Evolutionary conservation across 2,113 vertebrate genomes (phyloP), one percentile per base, ranked within the genome.

Genomic region (Chaetodon trifascialis): DNA sequence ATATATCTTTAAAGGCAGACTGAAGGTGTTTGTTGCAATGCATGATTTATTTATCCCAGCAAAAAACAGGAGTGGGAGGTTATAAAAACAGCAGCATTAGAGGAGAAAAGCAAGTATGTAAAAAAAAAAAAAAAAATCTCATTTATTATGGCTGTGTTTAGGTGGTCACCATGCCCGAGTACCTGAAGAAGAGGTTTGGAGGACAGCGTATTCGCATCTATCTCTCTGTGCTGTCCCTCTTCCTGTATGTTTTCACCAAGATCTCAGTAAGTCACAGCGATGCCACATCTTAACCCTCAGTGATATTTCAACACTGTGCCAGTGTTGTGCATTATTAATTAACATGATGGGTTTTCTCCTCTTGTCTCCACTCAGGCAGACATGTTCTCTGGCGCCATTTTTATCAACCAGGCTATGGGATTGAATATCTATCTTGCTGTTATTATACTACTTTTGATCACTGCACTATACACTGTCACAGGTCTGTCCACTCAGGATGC

Each of bases 131-230:
- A 11, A 19, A 34, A 71, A 60, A 11, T 49, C 16, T 67, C 2
- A 47, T 44, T 16, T 56, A 49, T 5, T 40, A 34, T 89, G 71
- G 10, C 5, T 81, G 30, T 77, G 17, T 90, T 51, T 80, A 99
- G 97, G 96, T 99, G 72, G 95, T 99, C 85, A 99, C 97, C 8
- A 99, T 99, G 99, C 98, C 99, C 0, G 98, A 99, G 88, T 99
- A 99, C 59, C 92, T 99, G 83, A 96, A 86, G 95, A 99, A 98
- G 84, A 94, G 98, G 54, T 99, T 99, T 60, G 98, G 97, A 51
- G 98, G 98, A n/a, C 94, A 96, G 8, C 93, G 98, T 5, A 99
- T 99, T 80, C 96, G 96, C 65, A 1, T 99, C 81, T 99, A 99
- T 86, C 95, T 99, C 62, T 99, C 98, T 0, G 1, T 98, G 65